Evolutionary conservation across 2,888 invertebrate species (phyloP).

Genomic region (Neoitamus cyanurus): DNA sequence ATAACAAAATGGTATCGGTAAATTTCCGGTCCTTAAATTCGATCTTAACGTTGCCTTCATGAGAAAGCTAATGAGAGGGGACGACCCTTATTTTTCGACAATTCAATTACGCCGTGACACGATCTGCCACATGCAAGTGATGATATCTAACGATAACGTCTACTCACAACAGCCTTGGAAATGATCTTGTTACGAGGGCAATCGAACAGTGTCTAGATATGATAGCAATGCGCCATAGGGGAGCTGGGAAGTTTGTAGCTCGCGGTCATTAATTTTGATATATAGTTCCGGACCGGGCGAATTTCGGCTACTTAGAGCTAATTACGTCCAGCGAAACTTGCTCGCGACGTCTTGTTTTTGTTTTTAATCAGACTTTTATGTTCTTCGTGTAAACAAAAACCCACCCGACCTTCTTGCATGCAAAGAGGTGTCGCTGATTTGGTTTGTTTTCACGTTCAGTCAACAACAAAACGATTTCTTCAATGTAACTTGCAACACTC

Average conservation of each 20-base stretch:
- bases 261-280: background rate
- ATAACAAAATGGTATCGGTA: conserved; percentile 3
- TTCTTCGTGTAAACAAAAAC: background rate
- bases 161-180: background rate
- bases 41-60: background rate
- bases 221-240: background rate
- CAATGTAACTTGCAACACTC: background rate
- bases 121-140: background rate
- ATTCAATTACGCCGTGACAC: conserved; percentile 8
- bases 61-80: background rate
- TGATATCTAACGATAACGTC: background rate
- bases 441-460: background rate
- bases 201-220: background rate
- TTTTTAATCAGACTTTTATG: background rate
- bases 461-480: background rate
- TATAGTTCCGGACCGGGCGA: background rate
- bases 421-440: background rate
- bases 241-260: background rate
- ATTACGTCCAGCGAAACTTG: background rate
- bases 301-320: background rate
- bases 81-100: conserved; percentile 23
- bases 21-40: conserved; percentile 20
- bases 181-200: background rate
- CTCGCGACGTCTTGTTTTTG: background rate
- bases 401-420: background rate